These are phyloP conservation scores for Stenoptilia bipunctidactyla DNA, from an alignment of 2,888 invertebrate genomes.

Conservation along the genomic window DNA sequence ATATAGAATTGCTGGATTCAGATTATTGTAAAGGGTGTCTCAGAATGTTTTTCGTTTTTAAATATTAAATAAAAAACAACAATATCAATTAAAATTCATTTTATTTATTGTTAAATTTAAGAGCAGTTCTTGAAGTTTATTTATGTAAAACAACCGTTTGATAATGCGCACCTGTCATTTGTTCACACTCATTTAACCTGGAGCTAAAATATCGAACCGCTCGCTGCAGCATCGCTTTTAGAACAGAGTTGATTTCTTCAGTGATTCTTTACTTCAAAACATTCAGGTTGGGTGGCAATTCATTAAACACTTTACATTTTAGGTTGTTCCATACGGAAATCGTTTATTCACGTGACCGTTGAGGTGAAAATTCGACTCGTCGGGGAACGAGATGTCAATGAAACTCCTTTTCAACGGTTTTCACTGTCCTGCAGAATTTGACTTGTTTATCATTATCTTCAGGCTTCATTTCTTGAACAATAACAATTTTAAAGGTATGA, in stretches of 20 bases:
- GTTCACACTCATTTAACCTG: too few species aligned
- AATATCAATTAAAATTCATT: too few species aligned
- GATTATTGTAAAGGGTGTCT: too few species aligned
- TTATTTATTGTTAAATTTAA: too few species aligned
- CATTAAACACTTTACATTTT: slow-evolving; percentile 19
- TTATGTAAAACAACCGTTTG: too few species aligned
- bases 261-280: slow-evolving; percentile 19
- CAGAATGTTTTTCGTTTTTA: too few species aligned
- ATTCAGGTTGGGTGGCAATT: slow-evolving; percentile 16
- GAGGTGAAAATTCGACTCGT: slow-evolving; percentile 18
- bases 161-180: too few species aligned
- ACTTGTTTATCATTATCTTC: slow-evolving; percentile 19
- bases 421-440: slow-evolving; percentile 17
- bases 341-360: slow-evolving; percentile 10
- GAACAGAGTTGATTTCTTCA: slow-evolving; percentile 19
- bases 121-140: too few species aligned
- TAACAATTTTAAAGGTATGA: slow-evolving; percentile 17
- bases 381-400: slow-evolving; percentile 10
- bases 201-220: too few species aligned
- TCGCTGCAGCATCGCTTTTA: slow-evolving; percentile 18
- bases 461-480: slow-evolving; percentile 21
- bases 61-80: too few species aligned
- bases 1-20: too few species aligned
- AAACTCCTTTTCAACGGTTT: slow-evolving; percentile 13
- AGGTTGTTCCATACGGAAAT: slow-evolving; percentile 18